Base-by-base conservation (phyloP, 2,888 invertebrate species). In the Drosophila sordidula region DNA sequence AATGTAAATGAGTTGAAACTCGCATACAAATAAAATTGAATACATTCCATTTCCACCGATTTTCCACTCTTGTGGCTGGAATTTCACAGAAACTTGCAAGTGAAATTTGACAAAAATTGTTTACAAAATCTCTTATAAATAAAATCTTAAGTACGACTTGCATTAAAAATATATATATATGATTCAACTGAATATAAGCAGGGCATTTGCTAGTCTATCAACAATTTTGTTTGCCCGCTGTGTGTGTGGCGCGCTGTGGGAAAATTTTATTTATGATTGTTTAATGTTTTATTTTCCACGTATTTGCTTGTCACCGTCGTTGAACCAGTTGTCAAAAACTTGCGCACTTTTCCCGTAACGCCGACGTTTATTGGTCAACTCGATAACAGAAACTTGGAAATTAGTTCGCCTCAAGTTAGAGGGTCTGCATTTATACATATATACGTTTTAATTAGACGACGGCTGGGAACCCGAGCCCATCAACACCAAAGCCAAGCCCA, bases 221-320 rank as follows among this genome's bases (percentile, higher is more conserved):
- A 22, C 11, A 1, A 1, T 22, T 41, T 9, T 1, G 1, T 0
- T 49, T 49, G 16, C 54, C 39, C 55, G 25, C 12, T 32, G 26
- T 45, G 54, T 67, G 66, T 67, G 77, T 61, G 63, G 46, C 66
- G 67, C 65, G 45, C 65, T 78, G 89, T 83, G 84, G 87, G 89
- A 84, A 88, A 75, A 72, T 87, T 70, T 22, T 72, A 76, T 75
- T 84, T 84, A 87, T 88, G 70, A 87, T 87, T 77, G 74, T 84
- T 84, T 84, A 80, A 87, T 89, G 89, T 75, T 72, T 70, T 80
- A 78, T 75, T 84, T 84, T 89, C 85, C 89, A 75, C 64, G 83
- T 82, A 83, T 81, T 87, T 70, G 50, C 39, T 51, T 75, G 61
- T 59, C 55, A 51, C 46, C 67, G 22, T 14, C 54, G 52, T 61